Evolutionary conservation across 2,888 invertebrate species (phyloP).

Genomic region (Xiphydria camelus): DNA sequence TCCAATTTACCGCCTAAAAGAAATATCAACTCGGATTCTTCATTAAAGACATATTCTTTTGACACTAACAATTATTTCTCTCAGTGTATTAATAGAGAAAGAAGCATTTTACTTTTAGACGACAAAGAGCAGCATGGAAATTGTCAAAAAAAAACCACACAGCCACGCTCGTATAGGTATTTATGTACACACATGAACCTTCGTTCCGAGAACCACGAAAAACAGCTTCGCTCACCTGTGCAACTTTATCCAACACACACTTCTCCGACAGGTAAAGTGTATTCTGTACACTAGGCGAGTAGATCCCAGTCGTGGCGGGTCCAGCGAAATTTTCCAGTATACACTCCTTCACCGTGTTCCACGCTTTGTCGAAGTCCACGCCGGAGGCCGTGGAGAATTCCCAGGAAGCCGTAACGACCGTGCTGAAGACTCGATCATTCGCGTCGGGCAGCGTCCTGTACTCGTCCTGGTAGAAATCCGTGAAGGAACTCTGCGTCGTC

Average conservation of each 20-base stretch:
- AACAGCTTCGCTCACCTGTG: conserved; percentile 72
- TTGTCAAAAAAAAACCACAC: too few relatives aligned
- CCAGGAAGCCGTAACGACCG: conserved; percentile 76
- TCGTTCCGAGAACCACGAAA: too few relatives aligned
- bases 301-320: conserved; percentile 70
- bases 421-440: conserved; percentile 78
- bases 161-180: too few relatives aligned
- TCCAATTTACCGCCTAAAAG: too few relatives aligned
- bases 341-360: conserved; percentile 71
- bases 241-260: conserved; percentile 68
- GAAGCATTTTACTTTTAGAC: too few relatives aligned
- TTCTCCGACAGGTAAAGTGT: conserved; percentile 75
- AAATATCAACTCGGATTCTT: too few relatives aligned
- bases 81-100: too few relatives aligned
- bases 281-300: conserved; percentile 79
- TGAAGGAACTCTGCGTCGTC: conserved; percentile 80
- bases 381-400: conserved; percentile 68
- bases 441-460: conserved; percentile 76
- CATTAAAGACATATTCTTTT: too few relatives aligned
- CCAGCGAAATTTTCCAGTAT: conserved; percentile 78
- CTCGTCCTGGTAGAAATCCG: conserved; percentile 78
- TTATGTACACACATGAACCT: too few relatives aligned
- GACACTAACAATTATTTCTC: too few relatives aligned
- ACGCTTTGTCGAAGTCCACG: conserved; percentile 72
- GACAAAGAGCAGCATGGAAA: too few relatives aligned